phyloP scores from a whole-genome alignment of 2,797 vertebrate genomes.

The Taenioides sp. region DNA sequence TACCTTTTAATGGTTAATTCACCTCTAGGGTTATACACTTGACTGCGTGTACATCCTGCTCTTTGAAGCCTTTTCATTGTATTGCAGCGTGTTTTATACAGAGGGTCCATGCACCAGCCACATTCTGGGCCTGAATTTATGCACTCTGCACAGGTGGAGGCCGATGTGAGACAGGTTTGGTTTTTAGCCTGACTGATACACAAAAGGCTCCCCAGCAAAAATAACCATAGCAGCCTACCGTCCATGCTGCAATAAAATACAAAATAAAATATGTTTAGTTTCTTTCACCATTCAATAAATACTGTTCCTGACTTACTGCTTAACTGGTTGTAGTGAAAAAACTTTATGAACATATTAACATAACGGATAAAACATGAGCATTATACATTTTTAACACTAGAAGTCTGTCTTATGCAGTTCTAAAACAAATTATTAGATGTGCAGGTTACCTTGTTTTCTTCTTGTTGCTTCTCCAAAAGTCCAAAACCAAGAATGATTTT shows the following conservation, averaged over 20 bases:
- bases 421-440: background rate
- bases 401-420: no score
- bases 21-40: constrained; percentile 46
- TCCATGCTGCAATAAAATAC: constrained; percentile 45
- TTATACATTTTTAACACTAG: no score
- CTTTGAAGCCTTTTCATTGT: constrained; percentile 9
- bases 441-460: constrained; percentile 3
- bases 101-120: constrained; percentile 49
- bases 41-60: constrained; percentile 21
- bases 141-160: constrained; percentile 50
- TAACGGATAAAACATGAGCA: no score
- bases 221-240: constrained; percentile 31
- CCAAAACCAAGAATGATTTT: background rate
- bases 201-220: constrained; percentile 40
- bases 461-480: background rate
- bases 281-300: no score
- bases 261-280: no score
- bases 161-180: constrained; percentile 29
- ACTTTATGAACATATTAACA: no score
- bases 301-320: no score
- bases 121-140: constrained; percentile 43
- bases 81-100: constrained; percentile 23
- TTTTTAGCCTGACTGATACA: constrained; percentile 11
- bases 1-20: constrained; percentile 29
- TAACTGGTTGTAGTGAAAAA: no score